Conservation (phyloP, 1,140 invertebrate species). For the Diorhabda elongata region DNA sequence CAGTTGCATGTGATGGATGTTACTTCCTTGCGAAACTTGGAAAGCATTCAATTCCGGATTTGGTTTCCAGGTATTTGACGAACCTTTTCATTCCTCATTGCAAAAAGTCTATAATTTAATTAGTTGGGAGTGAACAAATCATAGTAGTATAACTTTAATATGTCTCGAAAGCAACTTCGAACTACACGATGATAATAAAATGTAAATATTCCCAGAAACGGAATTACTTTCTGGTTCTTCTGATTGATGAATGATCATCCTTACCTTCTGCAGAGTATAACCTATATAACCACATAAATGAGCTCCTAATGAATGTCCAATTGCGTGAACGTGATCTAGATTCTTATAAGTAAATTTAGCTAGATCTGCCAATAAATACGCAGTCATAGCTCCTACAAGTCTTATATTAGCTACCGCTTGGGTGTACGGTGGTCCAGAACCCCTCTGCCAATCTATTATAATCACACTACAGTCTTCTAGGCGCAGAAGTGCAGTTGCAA, state of each 20-base stretch:
- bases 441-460: constrained; percentile 79
- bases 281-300: constrained; percentile 84
- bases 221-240: too few species aligned
- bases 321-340: constrained; percentile 69
- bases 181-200: too few species aligned
- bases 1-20: too few species aligned
- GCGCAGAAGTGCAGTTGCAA: constrained; percentile 60
- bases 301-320: constrained; percentile 86
- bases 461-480: constrained; percentile 70
- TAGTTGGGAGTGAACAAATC: too few species aligned
- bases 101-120: too few species aligned
- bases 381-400: constrained; percentile 76
- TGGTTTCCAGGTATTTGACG: too few species aligned
- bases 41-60: too few species aligned
- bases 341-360: constrained; percentile 48
- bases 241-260: constrained; percentile 1
- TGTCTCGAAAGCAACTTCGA: too few species aligned
- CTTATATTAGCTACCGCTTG: constrained; percentile 89
- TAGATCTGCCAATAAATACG: constrained; percentile 60
- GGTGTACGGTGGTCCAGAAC: constrained; percentile 80
- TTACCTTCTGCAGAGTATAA: constrained; percentile 60
- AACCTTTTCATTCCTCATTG: too few species aligned
- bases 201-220: too few species aligned
- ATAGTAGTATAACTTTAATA: too few species aligned
- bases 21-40: too few species aligned